phyloP scores from a whole-genome alignment of 1,140 invertebrate genomes.

The Drosophila lacteicornis region DNA sequence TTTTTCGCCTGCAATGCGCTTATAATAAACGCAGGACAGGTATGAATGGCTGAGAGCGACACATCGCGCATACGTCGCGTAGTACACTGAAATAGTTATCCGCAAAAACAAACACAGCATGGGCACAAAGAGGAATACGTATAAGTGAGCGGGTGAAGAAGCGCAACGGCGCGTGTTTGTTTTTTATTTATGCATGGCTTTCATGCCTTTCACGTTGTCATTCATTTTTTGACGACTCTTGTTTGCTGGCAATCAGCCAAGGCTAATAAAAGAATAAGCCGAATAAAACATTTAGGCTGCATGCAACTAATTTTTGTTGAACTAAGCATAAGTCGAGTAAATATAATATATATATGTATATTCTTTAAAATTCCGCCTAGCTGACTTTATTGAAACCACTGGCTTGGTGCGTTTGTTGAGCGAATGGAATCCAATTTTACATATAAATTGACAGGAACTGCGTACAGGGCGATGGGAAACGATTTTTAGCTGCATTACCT shows the following conservation, averaged over 20 bases:
- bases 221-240: slow-evolving; percentile 52
- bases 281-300: slow-evolving; percentile 31
- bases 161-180: slow-evolving; percentile 28
- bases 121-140: neutral
- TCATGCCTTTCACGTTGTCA: slow-evolving; percentile 34
- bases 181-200: slow-evolving; percentile 48
- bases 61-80: slow-evolving; percentile 58
- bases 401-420: neutral
- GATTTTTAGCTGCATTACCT: neutral
- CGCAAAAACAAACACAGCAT: slow-evolving; percentile 20
- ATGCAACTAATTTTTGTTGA: slow-evolving; percentile 31
- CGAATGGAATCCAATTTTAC: neutral
- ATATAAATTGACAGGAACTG: neutral
- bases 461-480: too few relatives aligned
- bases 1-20: slow-evolving; percentile 40
- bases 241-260: slow-evolving; percentile 70
- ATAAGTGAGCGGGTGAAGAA: neutral
- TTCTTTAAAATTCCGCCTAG: neutral
- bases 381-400: slow-evolving; percentile 2
- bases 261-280: slow-evolving; percentile 33
- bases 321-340: slow-evolving; percentile 5
- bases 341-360: neutral
- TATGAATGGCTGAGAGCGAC: slow-evolving; percentile 16
- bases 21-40: slow-evolving; percentile 41
- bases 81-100: slow-evolving; percentile 23